Evolutionary conservation across 2,113 vertebrate genomes (phyloP), one percentile per base, ranked within the genome.

Genomic region (Anas platyrhynchos): DNA sequence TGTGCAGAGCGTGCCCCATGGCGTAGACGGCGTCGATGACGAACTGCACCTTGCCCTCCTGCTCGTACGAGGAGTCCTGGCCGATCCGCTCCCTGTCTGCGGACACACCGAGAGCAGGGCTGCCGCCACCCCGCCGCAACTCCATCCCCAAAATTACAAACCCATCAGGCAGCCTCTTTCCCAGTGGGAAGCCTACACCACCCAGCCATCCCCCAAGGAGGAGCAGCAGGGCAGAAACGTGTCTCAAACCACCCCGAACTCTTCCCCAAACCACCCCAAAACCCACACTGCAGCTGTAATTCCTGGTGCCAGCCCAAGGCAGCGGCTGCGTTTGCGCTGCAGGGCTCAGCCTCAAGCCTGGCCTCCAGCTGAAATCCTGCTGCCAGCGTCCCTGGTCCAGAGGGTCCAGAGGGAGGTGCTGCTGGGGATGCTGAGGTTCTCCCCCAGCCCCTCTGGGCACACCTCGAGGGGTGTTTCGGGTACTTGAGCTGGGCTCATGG

Each of bases 1-100:
- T 98, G 43, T 99, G 99, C 73, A 99, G 98, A 2, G 99, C 99
- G 0, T 99, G 99, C 23, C 99, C 99, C 99, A 99, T 99, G 96
- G 99, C 98, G 0, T 99, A 99, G 65, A 99, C 98, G 0, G 99
- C 99, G 1, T 99, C 99, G 0, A 99, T 99, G 88, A 99, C 99
- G 31, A 99, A 99, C 92, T 99, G 99, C 22, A 99, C 99, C 88
- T 99, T 99, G 76, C 99, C 99, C 93, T 99, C 99, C 95, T 99
- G 99, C 87, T 99, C 99, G 3, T 99, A 99, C 0, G 98, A 98
- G 0, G 99, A 99, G 95, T 99, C 99, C 96, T 98, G 98, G 75
- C 99, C 99, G 6, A 99, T 99, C 86, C 99, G 98, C 96, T 99
- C 99, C 0, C 99, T 98, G 91, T 99, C 99, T 99, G 98, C 0